Evolutionary conservation across 2,797 vertebrate genomes (phyloP), one percentile per base, ranked within the genome.

Genomic region (Discoglossus pictus): DNA sequence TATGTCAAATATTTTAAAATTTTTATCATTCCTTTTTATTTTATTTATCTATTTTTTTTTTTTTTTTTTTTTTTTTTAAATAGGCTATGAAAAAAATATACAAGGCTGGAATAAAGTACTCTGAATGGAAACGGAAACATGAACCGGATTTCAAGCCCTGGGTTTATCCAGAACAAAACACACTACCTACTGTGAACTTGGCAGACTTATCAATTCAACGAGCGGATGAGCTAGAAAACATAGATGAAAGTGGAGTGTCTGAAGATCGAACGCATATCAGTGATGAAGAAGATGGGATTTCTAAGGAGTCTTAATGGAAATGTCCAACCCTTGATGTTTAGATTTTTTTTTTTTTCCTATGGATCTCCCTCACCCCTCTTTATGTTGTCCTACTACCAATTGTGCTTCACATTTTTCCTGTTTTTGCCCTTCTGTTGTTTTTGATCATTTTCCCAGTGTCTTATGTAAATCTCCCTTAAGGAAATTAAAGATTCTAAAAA

Each of bases 21-120:
- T n/a, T n/a, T n/a, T n/a, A n/a, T n/a, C n/a, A n/a, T n/a, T n/a
- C n/a, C n/a, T n/a, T n/a, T n/a, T n/a, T n/a, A n/a, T n/a, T n/a
- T n/a, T n/a, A n/a, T n/a, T n/a, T n/a, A n/a, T 47, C 31, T 31
- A 27, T 18, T 7, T 24, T 16, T 38, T 48, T 18, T 6, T 10
- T 7, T 38, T 16, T 11, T 60, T 4, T 39, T 10, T 1, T 58
- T 58, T 6, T 31, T 23, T 67, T 9, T 24, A 13, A 54, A 0
- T 74, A 93, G 93, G 91, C 89, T 0, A 92, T 94, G 91, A 92
- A 89, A 79, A 92, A 91, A 80, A 89, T 94, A 82, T 91, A 95
- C 88, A 94, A 91, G 74, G 93, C 93, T 0, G 92, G 91, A 3
- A 75, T 90, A 73, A 95, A 95, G 78, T 93, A 94, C 21, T 90